phyloP scores from a whole-genome alignment of 2,113 vertebrate species.

The Pycnonotus jocosus region DNA sequence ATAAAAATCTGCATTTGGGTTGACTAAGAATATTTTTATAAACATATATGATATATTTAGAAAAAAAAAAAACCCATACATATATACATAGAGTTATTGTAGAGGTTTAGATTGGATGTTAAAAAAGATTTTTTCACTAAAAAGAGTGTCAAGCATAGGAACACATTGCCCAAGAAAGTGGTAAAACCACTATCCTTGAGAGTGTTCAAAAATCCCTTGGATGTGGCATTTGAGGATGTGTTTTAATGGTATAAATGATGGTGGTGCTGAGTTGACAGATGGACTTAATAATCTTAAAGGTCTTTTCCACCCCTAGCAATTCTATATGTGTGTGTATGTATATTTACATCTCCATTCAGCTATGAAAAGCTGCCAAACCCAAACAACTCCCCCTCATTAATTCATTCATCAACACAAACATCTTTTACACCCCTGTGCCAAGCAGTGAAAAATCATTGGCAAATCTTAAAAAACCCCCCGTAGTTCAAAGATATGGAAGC shows the following conservation, averaged over 20 bases:
- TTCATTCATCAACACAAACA: not conserved
- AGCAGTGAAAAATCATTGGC: not conserved
- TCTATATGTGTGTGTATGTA: not conserved
- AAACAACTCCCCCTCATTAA: not conserved
- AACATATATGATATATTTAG: not conserved
- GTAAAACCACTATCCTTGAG: not conserved
- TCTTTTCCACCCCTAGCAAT: not conserved
- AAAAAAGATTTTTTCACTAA: not conserved
- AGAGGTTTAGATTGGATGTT: not conserved
- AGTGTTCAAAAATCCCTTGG: not conserved
- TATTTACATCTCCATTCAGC: not conserved
- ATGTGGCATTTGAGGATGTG: not conserved
- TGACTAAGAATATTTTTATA: not conserved
- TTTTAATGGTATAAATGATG: not conserved
- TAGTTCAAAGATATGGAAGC: not conserved
- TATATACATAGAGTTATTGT: not conserved
- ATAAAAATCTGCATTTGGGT: not conserved
- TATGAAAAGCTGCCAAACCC: not conserved
- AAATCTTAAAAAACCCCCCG: not conserved
- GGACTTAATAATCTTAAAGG: not conserved
- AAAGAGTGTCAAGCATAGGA: not conserved
- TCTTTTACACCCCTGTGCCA: not conserved
- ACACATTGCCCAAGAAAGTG: not conserved
- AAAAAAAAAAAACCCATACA: accelerated
- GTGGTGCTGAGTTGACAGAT: not conserved